Base-by-base conservation (phyloP, 53 echinoderm and acorn worm genomes). In the Temnopleurus reevesii region DNA sequence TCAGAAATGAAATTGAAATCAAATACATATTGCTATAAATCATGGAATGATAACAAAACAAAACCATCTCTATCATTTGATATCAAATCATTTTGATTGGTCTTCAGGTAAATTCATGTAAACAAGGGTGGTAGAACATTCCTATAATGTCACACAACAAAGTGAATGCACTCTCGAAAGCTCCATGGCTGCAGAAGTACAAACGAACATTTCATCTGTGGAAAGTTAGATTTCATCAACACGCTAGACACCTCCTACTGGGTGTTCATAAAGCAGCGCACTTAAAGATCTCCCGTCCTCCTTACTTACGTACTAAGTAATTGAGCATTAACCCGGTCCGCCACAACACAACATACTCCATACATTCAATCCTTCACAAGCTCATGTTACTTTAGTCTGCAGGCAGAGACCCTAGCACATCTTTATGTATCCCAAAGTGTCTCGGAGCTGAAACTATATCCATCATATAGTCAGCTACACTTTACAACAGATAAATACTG, bases 221-320 rank as follows among this genome's bases (percentile, higher is more conserved):
- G 28, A 31, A 33, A 71, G 71, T 21, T n/a, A 19, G 6, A 71
- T 21, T 71, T 71, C 71, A 71, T 71, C 71, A 71, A 71, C 71
- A 71, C 43, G 2, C 36, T 27, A 79, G 46, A 19, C 79, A 79
- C 79, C 79, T 38, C 79, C 79, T 79, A 79, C 79, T 5, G 17
- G 49, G 79, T 28, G 36, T 79, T 10, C 46, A 21, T 29, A 44
- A 41, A 79, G n/a, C 8, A 46, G 10, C 24, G 30, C 28, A 46
- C 17, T n/a, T 17, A 2, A 49, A 51, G 24, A 55, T 83, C 55
- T 35, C 83, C 55, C 41, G 41, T 55, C 83, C 55, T 55, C 83
- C 83, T 81, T 33, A 83, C 83, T 83, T 83, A 83, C 83, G 83
- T 83, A 36, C 33, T 55, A 83, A 83, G 83, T 83, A 83, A 83